A percentile compares a stretch with the other conserved stretches of the same genome.
Evolutionary conservation across 92 coral and sea anemone species (phyloP).

Genomic region (Epizoanthus illoricatus): DNA sequence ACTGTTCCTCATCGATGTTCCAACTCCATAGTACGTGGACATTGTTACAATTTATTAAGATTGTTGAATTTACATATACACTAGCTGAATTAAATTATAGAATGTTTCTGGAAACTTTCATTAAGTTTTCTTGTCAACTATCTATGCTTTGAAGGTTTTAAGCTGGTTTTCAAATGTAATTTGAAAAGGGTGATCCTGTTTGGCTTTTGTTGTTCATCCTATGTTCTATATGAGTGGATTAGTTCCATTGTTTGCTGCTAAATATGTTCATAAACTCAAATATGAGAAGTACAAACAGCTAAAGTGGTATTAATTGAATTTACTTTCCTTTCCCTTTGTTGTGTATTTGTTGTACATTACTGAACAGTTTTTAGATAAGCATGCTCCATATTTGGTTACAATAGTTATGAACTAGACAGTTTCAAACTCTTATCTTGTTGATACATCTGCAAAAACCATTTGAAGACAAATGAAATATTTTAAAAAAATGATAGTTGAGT

Average conservation of each 20-base stretch:
- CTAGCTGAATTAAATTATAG: neutral
- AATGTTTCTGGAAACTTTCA: neutral
- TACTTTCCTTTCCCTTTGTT: no score
- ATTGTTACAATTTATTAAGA: neutral
- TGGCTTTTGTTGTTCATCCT: no score
- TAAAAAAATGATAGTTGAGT: no score
- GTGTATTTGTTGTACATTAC: no score
- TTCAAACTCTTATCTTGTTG: neutral
- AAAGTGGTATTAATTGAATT: no score
- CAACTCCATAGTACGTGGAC: neutral
- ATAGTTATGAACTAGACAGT: neutral
- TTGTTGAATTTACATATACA: neutral
- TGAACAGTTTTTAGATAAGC: neutral
- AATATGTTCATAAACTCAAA: no score
- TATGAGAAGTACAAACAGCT: no score
- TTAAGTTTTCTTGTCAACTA: neutral
- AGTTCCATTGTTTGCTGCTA: no score
- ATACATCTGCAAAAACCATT: neutral
- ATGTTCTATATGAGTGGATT: no score
- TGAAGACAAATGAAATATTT: neutral
- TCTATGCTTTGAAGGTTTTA: no score
- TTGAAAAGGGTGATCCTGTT: no score
- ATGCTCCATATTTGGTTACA: neutral
- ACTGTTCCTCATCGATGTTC: neutral
- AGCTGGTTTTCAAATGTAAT: no score